Conservation (phyloP, 2,888 invertebrate species). For the Clistopyga incitator region DNA sequence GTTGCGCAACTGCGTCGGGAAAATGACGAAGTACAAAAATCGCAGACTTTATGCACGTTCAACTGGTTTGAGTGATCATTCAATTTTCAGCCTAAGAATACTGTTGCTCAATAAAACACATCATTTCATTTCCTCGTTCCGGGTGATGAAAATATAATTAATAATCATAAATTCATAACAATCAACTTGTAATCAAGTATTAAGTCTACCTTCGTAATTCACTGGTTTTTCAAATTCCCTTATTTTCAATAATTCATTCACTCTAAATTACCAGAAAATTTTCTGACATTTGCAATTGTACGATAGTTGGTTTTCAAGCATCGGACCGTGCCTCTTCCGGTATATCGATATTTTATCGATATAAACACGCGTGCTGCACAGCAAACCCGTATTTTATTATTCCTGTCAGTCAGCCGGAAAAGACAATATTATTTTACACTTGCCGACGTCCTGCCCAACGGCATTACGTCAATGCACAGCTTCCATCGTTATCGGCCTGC, state of each 20-base stretch:
- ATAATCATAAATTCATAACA: not conserved
- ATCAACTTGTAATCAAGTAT: not conserved
- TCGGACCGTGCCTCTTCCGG: too few species aligned
- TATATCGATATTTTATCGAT: too few species aligned
- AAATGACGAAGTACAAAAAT: not conserved
- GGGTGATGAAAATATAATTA: not conserved
- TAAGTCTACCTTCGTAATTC: too few species aligned
- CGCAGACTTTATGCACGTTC: not conserved
- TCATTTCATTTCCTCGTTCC: not conserved
- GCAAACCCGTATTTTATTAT: not conserved
- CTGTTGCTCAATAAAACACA: not conserved
- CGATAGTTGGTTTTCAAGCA: too few species aligned
- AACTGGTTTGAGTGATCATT: not conserved
- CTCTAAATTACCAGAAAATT: too few species aligned
- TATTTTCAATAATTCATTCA: too few species aligned
- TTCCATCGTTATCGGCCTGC: conserved; percentile 31
- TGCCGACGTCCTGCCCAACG: not conserved
- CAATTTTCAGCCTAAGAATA: not conserved
- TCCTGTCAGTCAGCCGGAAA: not conserved
- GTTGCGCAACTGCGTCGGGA: not conserved
- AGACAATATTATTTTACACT: conserved; percentile 1
- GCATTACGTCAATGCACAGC: conserved; percentile 23
- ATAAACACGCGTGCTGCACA: too few species aligned
- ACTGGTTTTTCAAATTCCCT: too few species aligned
- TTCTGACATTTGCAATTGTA: too few species aligned